Evolutionary conservation across 1,140 invertebrate genomes (phyloP), one percentile per base, ranked within the genome.

Genomic region (Pogonognathellus flavescens): DNA sequence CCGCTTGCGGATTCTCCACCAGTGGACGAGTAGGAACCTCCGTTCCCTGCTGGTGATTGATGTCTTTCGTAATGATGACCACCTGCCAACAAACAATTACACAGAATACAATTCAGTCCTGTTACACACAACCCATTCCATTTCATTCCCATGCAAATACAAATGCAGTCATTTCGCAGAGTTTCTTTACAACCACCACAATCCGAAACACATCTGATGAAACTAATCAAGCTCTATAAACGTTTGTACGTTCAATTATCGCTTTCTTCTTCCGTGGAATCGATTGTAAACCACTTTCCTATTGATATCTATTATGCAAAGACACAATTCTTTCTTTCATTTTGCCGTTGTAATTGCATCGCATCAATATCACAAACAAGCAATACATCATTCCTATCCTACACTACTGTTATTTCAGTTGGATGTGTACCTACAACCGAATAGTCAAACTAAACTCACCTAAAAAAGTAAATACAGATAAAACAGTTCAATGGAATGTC

Each of bases 41-140:
- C 72, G 22, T 86, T 86, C 49, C 62, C 85, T 53, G 66, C 22
- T 11, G 50, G 49, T 85, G 88, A 84, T 87, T 87, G 84, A 84
- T 87, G 86, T 83, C 86, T 83, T 22, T 87, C 88, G 83, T 87
- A 87, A 85, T 87, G 88, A 70, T 86, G 86, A 60, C 88, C 86
- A 84, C 88, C 88, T 88, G 70, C 70, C 70, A 76, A 25, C 70
- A 76, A 76, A 76, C 70, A 25, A 76, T 76, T 76, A 49, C 49
- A 10, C 20, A 66, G 25, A 18, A 41, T 76, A 76, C 70, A 72
- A 72, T 76, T 76, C 70, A 76, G 70, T 76, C 41, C 70, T 76
- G 70, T 49, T 76, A 76, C 70, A 72, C 31, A 16, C 70, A n/a
- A 76, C 31, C 66, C 25, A 31, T 11, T 70, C 31, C 62, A 66